A percentile compares a stretch with the other conserved stretches of the same genome.
Conservation (phyloP, 2,888 invertebrate genomes). For the Nemotelus nigrinus region DNA sequence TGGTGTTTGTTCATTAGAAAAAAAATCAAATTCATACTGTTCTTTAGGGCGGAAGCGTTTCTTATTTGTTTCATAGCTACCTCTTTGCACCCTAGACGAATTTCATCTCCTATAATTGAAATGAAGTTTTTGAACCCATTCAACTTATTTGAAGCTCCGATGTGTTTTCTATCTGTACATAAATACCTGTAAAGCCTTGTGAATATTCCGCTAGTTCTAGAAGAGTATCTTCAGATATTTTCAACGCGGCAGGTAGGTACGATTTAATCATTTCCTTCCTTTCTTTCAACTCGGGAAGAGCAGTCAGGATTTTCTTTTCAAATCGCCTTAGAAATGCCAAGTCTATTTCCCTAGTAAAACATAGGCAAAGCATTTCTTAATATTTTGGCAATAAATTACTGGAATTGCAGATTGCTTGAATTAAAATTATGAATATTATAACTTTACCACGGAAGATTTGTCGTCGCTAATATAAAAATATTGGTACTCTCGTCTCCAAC, state of each 20-base stretch:
- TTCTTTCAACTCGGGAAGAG: slow-evolving; percentile 75
- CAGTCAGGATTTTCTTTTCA: slow-evolving; percentile 86
- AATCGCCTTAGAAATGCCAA: slow-evolving; percentile 86
- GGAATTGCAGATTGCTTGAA: background rate
- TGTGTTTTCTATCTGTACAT: background rate
- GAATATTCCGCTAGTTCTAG: slow-evolving; percentile 69
- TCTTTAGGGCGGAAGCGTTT: slow-evolving; percentile 59
- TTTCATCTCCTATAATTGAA: slow-evolving; percentile 81
- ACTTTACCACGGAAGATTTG: slow-evolving; percentile 88
- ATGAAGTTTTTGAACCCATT: background rate
- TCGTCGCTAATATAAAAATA: slow-evolving; percentile 82
- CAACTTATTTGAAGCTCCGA: background rate
- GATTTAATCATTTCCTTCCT: slow-evolving; percentile 76
- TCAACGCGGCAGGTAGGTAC: slow-evolving; percentile 66
- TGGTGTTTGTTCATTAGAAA: background rate
- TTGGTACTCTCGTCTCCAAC: slow-evolving; percentile 70
- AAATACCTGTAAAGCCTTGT: slow-evolving; percentile 81
- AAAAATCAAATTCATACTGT: slow-evolving; percentile 7
- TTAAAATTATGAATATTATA: no score
- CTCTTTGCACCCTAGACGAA: slow-evolving; percentile 88
- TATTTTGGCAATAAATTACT: background rate
- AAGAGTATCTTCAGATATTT: slow-evolving; percentile 54
- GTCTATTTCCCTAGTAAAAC: slow-evolving; percentile 78
- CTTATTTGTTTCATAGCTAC: slow-evolving; percentile 84
- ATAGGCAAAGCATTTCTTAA: background rate